Evolutionary conservation across 1,140 invertebrate genomes (phyloP).

Genomic region (Drosophila takahashii): DNA sequence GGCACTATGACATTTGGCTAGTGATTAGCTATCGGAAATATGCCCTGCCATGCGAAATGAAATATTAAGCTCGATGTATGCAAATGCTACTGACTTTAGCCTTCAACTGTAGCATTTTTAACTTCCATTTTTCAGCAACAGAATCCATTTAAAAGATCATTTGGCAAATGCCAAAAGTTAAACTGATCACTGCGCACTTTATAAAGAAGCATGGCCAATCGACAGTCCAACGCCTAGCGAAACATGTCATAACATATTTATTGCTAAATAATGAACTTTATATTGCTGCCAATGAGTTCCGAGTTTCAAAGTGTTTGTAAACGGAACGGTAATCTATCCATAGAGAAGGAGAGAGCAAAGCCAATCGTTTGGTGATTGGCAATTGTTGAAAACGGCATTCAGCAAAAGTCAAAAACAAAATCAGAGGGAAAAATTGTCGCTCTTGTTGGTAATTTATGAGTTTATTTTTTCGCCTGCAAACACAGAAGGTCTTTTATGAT

Average conservation of each 20-base stretch:
- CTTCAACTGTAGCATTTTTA: slow-evolving; percentile 53
- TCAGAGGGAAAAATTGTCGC: slow-evolving; percentile 45
- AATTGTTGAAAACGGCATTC: slow-evolving; percentile 54
- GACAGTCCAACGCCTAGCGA: slow-evolving; percentile 49
- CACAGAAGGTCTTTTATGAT: slow-evolving; percentile 75
- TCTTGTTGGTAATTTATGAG: slow-evolving; percentile 67
- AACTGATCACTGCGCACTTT: slow-evolving; percentile 28
- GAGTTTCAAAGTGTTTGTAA: slow-evolving; percentile 53
- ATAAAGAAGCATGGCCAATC: slow-evolving; percentile 56
- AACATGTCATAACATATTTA: slow-evolving; percentile 72
- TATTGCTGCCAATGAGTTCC: slow-evolving; percentile 71
- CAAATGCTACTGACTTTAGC: slow-evolving; percentile 39
- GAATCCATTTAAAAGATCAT: slow-evolving; percentile 49
- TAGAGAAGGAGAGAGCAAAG: slow-evolving; percentile 46
- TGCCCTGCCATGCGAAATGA: slow-evolving; percentile 12
- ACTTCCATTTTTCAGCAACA: slow-evolving; percentile 33
- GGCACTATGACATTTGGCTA: slow-evolving; percentile 24
- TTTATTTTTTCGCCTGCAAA: slow-evolving; percentile 54
- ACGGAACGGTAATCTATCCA: slow-evolving; percentile 31
- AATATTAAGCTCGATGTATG: slow-evolving; percentile 38
- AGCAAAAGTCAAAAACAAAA: slow-evolving; percentile 40
- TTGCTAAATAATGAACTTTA: slow-evolving; percentile 76
- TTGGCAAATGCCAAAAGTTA: slow-evolving; percentile 54
- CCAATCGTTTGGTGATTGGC: slow-evolving; percentile 51
- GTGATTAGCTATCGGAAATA: slow-evolving; percentile 34